phyloP scores from a whole-genome alignment of 2,888 invertebrate genomes.

The Eurytoma californica region DNA sequence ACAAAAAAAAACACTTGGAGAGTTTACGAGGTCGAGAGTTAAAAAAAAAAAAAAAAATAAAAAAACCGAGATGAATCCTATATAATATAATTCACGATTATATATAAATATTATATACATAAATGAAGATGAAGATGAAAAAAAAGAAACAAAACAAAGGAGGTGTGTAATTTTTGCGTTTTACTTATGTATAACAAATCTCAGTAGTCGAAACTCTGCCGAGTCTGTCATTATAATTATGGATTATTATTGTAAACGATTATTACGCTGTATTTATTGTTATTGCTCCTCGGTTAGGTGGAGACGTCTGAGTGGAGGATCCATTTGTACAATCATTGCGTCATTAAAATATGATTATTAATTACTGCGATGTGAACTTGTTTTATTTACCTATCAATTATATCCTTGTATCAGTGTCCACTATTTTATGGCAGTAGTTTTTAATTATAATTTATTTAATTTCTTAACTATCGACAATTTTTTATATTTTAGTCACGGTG shows the following conservation, averaged over 20 bases:
- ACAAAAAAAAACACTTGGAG: conserved; percentile 20
- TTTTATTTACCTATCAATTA: conserved; percentile 44
- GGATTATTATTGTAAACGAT: conserved; percentile 71
- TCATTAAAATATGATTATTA: conserved; percentile 75
- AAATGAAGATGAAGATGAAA: conserved; percentile 34
- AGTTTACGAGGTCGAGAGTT: conserved; percentile 42
- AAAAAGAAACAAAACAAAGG: conserved; percentile 43
- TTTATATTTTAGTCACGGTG: too few relatives aligned
- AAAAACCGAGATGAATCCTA: conserved; percentile 56
- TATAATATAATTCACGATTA: conserved; percentile 57
- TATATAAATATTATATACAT: conserved; percentile 61
- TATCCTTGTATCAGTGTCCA: not conserved
- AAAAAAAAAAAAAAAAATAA: not conserved
- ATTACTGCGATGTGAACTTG: conserved; percentile 57
- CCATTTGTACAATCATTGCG: conserved; percentile 75
- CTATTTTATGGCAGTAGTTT: too few relatives aligned
- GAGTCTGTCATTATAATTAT: conserved; percentile 61
- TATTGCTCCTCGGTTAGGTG: conserved; percentile 73
- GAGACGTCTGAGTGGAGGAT: conserved; percentile 72
- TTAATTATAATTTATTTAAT: too few relatives aligned
- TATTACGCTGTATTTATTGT: conserved; percentile 70
- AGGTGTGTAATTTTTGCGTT: conserved; percentile 58
- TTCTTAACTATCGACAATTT: not conserved
- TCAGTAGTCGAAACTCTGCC: conserved; percentile 56
- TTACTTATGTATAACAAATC: conserved; percentile 51